Conservation (phyloP, 2,888 invertebrate genomes). For the Drosophila flavopinicola region DNA sequence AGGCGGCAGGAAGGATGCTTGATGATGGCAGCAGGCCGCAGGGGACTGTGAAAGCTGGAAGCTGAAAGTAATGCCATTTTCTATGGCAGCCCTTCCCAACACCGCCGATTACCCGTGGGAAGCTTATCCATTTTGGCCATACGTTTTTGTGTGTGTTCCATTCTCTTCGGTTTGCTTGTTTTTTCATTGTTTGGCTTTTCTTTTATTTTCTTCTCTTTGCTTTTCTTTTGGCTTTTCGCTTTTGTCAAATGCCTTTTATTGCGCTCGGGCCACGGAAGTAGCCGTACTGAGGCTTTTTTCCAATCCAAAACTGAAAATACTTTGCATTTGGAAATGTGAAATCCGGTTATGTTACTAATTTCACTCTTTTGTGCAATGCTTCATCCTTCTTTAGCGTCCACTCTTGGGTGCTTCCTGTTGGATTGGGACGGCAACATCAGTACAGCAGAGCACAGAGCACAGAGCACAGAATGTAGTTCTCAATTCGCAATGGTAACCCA, state of each 20-base stretch:
- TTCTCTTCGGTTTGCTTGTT: conserved; percentile 15
- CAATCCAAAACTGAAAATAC: conserved; percentile 48
- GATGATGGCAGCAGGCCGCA: conserved; percentile 15
- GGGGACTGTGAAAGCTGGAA: conserved; percentile 2
- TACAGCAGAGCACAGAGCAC: conserved; percentile 65
- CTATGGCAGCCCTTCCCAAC: conserved; percentile 23
- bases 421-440: conserved; percentile 45
- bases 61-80: conserved; percentile 64
- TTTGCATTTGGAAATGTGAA: conserved; percentile 67
- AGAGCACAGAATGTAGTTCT: conserved; percentile 46
- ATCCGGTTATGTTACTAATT: conserved; percentile 75
- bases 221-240: conserved; percentile 60
- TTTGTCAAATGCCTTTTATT: conserved; percentile 56
- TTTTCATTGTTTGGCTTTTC: conserved; percentile 46
- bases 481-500: conserved; percentile 52
- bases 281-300: conserved; percentile 42
- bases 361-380: conserved; percentile 4
- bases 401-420: conserved; percentile 13
- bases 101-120: conserved; percentile 42
- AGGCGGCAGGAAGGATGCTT: conserved; percentile 42
- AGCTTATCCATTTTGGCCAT: conserved; percentile 78
- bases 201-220: conserved; percentile 42
- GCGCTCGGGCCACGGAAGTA: conserved; percentile 53
- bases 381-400: conserved; percentile 12
- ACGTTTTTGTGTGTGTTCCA: conserved; percentile 53